Evolutionary conservation across 2,113 vertebrate species (phyloP), one percentile per base, ranked within the genome.

Genomic region (Channa argus): DNA sequence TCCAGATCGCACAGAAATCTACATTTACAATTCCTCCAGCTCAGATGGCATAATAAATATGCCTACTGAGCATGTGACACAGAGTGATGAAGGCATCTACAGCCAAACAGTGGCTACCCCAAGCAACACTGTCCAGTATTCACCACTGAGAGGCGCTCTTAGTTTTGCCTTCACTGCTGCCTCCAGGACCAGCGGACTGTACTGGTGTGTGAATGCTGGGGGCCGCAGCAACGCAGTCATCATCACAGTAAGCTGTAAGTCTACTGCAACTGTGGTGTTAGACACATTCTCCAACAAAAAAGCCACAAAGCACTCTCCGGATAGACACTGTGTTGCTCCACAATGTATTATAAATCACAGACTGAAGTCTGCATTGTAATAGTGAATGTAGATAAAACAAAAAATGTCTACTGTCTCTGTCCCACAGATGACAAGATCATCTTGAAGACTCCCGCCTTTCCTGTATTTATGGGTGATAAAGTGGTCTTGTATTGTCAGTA

Each of bases 181-280:
- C 14, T 50, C n/a, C 0, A 50, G 14, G 7, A 87, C 58, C 72
- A 70, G 79, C 47, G 92, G 89, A 12, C 50, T 92, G 59, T 92
- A 92, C 88, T 94, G 93, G 93, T 94, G 93, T 69, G 86, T 89
- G 53, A 55, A 52, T 10, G 10, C 67, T 0, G 41, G 63, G 63
- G 71, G 79, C 34, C 88, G 86, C 71, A 93, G 84, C 65, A 90
- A 52, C 5, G 24, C 82, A 11, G 63, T 93, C 78, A 70, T 53
- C 59, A 82, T 94, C 78, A 85, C 83, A 60, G 90, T 91, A 53
- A 92, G 71, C 83, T 67, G 93, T 94, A 87, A 93, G 91, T 87
- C 61, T 66, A 44, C 13, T 50, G 52, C 44, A 43, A 54, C 6
- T 1, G 37, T 8, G 13, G 5, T 15, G 34, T 11, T 63, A 8